Percentiles rank a stretch among this genome's conserved stretches.
Conservation (phyloP, 2,113 vertebrate genomes). For the Nannospalax galili region DNA sequence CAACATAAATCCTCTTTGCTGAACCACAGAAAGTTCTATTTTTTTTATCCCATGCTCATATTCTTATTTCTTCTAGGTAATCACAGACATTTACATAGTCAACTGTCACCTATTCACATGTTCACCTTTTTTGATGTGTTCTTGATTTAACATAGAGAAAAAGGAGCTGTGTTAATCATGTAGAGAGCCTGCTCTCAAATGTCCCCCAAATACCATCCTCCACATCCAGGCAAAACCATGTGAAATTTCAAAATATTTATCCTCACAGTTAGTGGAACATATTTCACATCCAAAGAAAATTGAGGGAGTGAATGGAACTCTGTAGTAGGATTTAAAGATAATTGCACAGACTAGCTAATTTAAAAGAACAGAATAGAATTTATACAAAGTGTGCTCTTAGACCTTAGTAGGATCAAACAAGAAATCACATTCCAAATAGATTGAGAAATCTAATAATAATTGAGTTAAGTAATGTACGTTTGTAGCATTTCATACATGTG, state of each 20-base stretch:
- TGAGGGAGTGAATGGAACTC: background rate
- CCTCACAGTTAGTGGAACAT: background rate
- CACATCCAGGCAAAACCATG: background rate
- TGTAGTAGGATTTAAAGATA: background rate
- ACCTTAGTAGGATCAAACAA: background rate
- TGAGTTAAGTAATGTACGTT: background rate
- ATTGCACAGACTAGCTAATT: background rate
- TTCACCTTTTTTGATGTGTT: background rate
- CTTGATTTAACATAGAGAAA: background rate
- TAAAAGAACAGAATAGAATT: background rate
- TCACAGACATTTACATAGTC: background rate
- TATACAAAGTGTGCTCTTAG: background rate
- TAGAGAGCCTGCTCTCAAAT: background rate
- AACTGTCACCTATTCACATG: background rate
- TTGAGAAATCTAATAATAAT: background rate
- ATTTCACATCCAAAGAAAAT: background rate
- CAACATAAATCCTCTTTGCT: background rate
- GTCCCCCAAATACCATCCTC: background rate
- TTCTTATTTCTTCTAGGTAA: background rate
- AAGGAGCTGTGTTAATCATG: background rate
- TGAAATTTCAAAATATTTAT: conserved; percentile 11
- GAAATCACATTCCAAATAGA: background rate
- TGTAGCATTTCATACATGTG: background rate
- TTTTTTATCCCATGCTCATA: background rate
- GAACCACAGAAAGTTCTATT: background rate